Base-by-base conservation (phyloP, 2,113 vertebrate species). In the Eclectus roratus region DNA sequence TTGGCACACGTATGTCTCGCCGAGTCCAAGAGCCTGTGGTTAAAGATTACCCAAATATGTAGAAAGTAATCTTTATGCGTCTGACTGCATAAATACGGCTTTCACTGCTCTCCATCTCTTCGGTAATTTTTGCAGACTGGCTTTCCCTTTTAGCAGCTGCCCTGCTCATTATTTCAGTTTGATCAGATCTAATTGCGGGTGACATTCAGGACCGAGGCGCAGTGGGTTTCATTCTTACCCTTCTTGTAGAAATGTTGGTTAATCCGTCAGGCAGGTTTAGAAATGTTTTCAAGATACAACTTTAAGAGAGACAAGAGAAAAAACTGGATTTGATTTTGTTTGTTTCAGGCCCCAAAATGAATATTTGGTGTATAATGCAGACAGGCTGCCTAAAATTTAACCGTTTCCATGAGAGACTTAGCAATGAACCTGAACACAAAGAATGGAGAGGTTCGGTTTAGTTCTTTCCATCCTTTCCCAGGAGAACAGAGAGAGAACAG, bases 81-180 rank as follows among this genome's bases (percentile, higher is more conserved):
- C 52, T 84, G 94, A 53, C 84, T 82, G 85, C 50, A 49, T 91
- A 92, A 94, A 81, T 80, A 63, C 10, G 33, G 49, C 66, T 89
- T 92, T 96, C 94, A 31, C 29, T 89, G 74, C 46, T 88, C 97
- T 76, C 55, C 70, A 83, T 95, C 66, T 89, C 93, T 96, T 39
- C 71, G 69, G 95, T 87, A 68, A 69, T 88, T 95, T 82, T 53
- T 95, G 65, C 68, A 78, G 85, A 85, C 91, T 94, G 83, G 73
- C 85, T 96, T 95, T 78, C 84, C 76, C 84, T 92, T 89, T 81
- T 86, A 93, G 91, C 94, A 68, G 76, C 81, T 82, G 93, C 86
- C 93, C 94, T 96, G 88, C 61, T 97, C 79, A 61, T 95, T 95
- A 93, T 94, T 96, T 95, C 91, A 93, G 95, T 92, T 96, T 94